phyloP scores from a whole-genome alignment of 92 coral and sea anemone genomes.

The Virgularia gustaviana region DNA sequence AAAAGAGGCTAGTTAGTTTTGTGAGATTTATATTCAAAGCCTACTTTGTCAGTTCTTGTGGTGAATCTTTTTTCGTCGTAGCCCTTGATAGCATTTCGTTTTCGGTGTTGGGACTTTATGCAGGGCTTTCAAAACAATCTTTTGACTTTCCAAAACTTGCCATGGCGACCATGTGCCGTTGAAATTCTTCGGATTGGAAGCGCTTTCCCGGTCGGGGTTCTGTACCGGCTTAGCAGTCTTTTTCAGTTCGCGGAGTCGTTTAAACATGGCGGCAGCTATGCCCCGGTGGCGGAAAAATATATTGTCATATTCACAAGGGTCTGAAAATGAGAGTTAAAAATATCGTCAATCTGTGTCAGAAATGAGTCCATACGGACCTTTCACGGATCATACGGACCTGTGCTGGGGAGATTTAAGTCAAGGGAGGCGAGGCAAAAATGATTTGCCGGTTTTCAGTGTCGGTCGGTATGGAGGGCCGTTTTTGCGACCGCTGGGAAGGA shows the following conservation, averaged over 20 bases:
- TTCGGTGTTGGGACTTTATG: slow-evolving; percentile 37
- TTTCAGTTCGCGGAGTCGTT: slow-evolving; percentile 58
- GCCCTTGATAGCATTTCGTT: slow-evolving; percentile 9
- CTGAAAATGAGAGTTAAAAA: slow-evolving; percentile 38
- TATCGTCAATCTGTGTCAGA: too few species aligned
- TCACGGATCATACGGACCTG: too few species aligned
- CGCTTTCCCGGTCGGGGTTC: slow-evolving; percentile 73
- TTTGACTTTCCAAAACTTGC: slow-evolving; percentile 37
- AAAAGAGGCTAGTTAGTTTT: too few species aligned
- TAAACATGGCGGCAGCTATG: slow-evolving; percentile 53
- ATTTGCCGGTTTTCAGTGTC: too few species aligned
- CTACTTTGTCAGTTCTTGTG: too few species aligned
- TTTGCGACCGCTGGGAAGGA: too few species aligned
- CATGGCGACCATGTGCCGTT: slow-evolving; percentile 87
- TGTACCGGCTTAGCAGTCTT: slow-evolving; percentile 58
- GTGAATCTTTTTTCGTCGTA: slow-evolving; percentile 17
- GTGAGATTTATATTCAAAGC: too few species aligned
- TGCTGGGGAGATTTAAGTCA: too few species aligned
- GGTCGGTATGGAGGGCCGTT: too few species aligned
- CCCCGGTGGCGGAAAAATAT: slow-evolving; percentile 58
- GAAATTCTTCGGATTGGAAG: slow-evolving; percentile 54
- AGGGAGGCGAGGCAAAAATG: too few species aligned
- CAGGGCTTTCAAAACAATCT: slow-evolving; percentile 26
- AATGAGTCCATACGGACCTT: too few species aligned
- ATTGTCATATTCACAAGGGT: slow-evolving; percentile 91